phyloP scores from a whole-genome alignment of 92 coral and sea anemone genomes.

The Umimayanthus kanabou region DNA sequence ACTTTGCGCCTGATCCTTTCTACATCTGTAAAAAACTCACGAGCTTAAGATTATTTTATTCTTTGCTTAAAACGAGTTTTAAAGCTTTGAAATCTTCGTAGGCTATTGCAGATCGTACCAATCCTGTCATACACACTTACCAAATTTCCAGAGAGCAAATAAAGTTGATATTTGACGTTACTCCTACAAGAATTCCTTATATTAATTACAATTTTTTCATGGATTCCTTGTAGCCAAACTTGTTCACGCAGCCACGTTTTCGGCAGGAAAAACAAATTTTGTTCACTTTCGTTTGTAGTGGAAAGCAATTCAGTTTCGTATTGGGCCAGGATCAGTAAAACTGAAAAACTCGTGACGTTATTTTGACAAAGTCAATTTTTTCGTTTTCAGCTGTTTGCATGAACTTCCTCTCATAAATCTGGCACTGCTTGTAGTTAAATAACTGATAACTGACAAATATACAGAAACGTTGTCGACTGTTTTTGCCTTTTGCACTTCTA shows the following conservation, averaged over 20 bases:
- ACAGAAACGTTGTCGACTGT: neutral
- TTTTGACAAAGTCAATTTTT: neutral
- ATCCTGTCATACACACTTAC: slow-evolving; percentile 10
- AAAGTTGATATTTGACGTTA: neutral
- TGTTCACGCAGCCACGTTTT: neutral
- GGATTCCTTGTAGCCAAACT: slow-evolving; percentile 6
- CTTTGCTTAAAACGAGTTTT: neutral
- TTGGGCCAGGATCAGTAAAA: neutral
- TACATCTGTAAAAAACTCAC: neutral
- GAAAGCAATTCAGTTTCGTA: slow-evolving; percentile 5
- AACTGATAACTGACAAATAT: neutral
- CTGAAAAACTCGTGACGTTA: neutral
- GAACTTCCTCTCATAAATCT: neutral
- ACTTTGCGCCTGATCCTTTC: neutral
- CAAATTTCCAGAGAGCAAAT: slow-evolving; percentile 10
- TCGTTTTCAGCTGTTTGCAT: neutral
- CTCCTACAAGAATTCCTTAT: neutral
- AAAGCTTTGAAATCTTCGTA: neutral
- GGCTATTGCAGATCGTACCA: neutral
- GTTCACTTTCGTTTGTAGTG: neutral
- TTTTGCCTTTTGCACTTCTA: no score
- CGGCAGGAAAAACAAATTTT: neutral
- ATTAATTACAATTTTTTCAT: neutral
- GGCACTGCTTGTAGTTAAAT: neutral
- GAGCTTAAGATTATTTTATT: neutral